phyloP scores from a whole-genome alignment of 2,888 invertebrate species.

The Mythimna pallens region DNA sequence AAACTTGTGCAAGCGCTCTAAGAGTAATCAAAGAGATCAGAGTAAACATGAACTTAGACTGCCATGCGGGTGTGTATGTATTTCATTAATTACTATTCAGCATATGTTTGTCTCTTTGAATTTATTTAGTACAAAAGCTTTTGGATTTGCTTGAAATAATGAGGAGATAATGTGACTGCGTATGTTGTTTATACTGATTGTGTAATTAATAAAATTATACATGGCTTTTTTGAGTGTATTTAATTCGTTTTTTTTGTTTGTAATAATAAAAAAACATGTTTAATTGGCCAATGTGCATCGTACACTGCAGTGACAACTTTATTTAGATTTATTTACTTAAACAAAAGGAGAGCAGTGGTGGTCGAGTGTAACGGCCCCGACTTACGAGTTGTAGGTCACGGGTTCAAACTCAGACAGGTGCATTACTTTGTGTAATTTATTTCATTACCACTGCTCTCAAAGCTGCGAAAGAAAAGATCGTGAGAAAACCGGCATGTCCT shows the following conservation, averaged over 20 bases:
- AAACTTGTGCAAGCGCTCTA: conserved; percentile 54
- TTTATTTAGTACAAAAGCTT: conserved; percentile 40
- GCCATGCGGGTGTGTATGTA: conserved; percentile 81
- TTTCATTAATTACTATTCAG: conserved; percentile 73
- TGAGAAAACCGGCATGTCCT: too few relatives aligned
- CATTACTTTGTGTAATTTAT: too few relatives aligned
- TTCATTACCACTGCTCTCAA: too few relatives aligned
- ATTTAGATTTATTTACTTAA: too few relatives aligned
- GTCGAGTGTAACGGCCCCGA: too few relatives aligned
- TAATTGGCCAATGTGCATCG: not conserved
- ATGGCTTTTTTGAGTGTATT: not conserved
- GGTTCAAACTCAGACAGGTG: too few relatives aligned
- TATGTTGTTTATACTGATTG: not conserved
- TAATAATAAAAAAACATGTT: not conserved
- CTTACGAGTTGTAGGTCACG: too few relatives aligned
- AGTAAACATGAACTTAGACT: conserved; percentile 80
- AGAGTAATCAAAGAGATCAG: conserved; percentile 79
- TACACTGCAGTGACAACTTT: too few relatives aligned
- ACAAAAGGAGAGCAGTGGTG: too few relatives aligned
- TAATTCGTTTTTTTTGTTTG: not conserved
- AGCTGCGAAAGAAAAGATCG: too few relatives aligned
- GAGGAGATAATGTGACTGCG: not conserved
- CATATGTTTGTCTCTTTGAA: conserved; percentile 45
- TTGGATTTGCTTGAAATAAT: conserved; percentile 26
- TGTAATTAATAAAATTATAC: not conserved